Evolutionary conservation across 2,797 vertebrate species (phyloP), one percentile per base, ranked within the genome.

Genomic region (Calcarius lapponicus): DNA sequence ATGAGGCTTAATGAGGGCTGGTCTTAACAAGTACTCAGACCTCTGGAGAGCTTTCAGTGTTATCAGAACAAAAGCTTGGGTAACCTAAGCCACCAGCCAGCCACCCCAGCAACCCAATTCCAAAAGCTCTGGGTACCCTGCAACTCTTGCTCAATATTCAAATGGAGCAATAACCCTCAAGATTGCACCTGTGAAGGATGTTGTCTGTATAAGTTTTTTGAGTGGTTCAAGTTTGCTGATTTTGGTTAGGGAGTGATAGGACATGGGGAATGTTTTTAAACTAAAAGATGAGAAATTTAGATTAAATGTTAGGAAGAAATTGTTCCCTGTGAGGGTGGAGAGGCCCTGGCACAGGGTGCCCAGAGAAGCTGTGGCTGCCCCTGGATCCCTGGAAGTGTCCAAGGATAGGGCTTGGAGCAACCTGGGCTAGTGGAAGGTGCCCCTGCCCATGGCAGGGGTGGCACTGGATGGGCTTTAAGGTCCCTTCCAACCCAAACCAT

Each of bases 301-400:
- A 36, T 36, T 36, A 36, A 36, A 64, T 43, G 6, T 31, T 11
- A 14, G 11, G 20, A 70, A 64, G 50, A 2, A 71, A 34, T 19
- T 21, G 0, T 40, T 45, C 29, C 32, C n/a, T 83, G 13, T 10
- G 21, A 65, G n/a, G 4, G 17, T 34, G 65, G 12, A 0, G 0
- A 45, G 24, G 38, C 20, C 50, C 24, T 64, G 43, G 50, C 57
- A 57, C 36, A 70, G 43, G 43, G 3, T 89, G 29, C 17, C 2
- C 32, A 57, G 57, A 31, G 50, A 26, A 82, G 36, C 11, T 62
- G 56, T 38, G 64, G 36, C 56, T 82, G 64, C 28, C 18, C 50
- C 32, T 17, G 15, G 18, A 62, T 50, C 32, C 57, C 87, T 82
- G 71, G 11, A 0, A 76, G 22, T 45, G n/a, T 3, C 45, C 51